Evolutionary conservation across 2,888 invertebrate genomes (phyloP), one percentile per base, ranked within the genome.

Genomic region (Diplolepis rosae): DNA sequence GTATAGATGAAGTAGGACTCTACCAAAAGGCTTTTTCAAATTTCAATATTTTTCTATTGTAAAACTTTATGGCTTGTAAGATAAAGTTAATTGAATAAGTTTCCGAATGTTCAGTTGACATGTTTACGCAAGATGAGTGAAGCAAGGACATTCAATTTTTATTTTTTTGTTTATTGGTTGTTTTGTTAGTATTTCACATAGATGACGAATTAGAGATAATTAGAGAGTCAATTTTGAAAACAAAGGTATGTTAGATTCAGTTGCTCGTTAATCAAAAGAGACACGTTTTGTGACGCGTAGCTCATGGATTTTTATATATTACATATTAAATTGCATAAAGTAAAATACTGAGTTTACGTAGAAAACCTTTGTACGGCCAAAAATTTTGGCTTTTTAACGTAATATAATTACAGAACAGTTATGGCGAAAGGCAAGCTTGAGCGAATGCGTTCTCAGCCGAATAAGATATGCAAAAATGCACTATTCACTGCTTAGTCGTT

Each of bases 361-460:
- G n/a, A n/a, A n/a, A n/a, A n/a, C n/a, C n/a, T n/a, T n/a, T n/a
- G n/a, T n/a, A n/a, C n/a, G n/a, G n/a, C n/a, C n/a, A n/a, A n/a
- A n/a, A n/a, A n/a, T n/a, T n/a, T n/a, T n/a, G n/a, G n/a, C n/a
- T n/a, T n/a, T n/a, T n/a, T n/a, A n/a, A n/a, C 56, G 56, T 22
- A 7, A 56, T 24, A 35, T 39, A 56, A 56, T 39, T 9, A 56
- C 22, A 56, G 56, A 22, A 22, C 35, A n/a, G 35, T 24, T 56
- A 22, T 35, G 35, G 56, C 2, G 35, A 35, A 56, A 56, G 24
- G 35, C 13, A 24, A 56, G 6, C 35, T 24, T 22, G 35, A 56
- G 18, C n/a, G 13, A 56, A 56, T 56, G 22, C 18, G 35, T 56
- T 56, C 56, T 22, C 1, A 35, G 35, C 18, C 32, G 24, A 56